phyloP scores from a whole-genome alignment of 2,113 vertebrate genomes.

The Paracanthobrama guichenoti region DNA sequence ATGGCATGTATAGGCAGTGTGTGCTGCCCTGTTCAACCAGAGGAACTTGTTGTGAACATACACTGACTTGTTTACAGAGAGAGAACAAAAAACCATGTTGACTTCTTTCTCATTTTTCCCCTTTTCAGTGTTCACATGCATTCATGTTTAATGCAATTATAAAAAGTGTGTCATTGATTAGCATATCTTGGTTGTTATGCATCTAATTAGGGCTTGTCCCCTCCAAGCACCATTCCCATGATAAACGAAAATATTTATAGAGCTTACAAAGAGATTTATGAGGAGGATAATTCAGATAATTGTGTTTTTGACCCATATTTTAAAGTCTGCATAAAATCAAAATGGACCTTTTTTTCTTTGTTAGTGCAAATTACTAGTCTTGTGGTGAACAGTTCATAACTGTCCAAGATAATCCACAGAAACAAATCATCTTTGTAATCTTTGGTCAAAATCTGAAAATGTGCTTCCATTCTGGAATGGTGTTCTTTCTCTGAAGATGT shows the following conservation, averaged over 20 bases:
- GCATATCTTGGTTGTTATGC: slow-evolving; percentile 5
- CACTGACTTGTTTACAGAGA: background rate
- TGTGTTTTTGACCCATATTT: slow-evolving; percentile 23
- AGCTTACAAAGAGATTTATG: slow-evolving; percentile 20
- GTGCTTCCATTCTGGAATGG: background rate
- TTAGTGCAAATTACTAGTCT: background rate
- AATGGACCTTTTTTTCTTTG: background rate
- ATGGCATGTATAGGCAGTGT: slow-evolving; percentile 43
- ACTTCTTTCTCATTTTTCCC: background rate
- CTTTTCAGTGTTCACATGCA: background rate
- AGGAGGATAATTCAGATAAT: slow-evolving; percentile 6
- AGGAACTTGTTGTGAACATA: slow-evolving; percentile 58
- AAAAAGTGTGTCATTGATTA: slow-evolving; percentile 2
- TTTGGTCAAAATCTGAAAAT: background rate
- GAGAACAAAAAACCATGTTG: background rate
- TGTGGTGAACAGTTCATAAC: background rate
- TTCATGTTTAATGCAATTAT: background rate
- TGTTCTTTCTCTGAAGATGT: background rate
- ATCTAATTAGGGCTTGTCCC: background rate
- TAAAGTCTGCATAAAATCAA: background rate
- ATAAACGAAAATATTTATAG: slow-evolving; percentile 33
- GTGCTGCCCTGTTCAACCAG: slow-evolving; percentile 61
- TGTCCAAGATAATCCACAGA: background rate
- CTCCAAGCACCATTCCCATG: background rate
- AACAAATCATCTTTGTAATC: background rate